A percentile compares a stretch with the other conserved stretches of the same genome.
phyloP scores from a whole-genome alignment of 2,797 vertebrate species.

The Passerculus sandwichensis region DNA sequence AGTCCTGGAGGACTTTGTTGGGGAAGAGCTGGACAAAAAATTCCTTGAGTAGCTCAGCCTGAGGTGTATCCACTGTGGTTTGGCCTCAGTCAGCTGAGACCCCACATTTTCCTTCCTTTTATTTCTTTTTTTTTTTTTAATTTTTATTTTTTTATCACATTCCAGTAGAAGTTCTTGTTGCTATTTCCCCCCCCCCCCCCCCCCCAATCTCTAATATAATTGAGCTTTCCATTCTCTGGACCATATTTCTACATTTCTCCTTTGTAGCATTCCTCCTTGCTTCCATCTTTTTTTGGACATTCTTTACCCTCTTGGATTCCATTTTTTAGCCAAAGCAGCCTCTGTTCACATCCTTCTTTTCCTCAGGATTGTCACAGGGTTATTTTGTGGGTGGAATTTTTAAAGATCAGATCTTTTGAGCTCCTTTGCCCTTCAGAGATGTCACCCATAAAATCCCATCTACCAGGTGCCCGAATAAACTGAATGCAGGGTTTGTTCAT shows the following conservation, averaged over 20 bases:
- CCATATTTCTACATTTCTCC: neutral
- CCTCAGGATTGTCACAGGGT: neutral
- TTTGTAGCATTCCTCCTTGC: neutral
- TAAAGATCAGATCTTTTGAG: neutral
- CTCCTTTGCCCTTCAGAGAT: neutral
- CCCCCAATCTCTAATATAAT: accelerated
- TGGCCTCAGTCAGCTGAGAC: neutral
- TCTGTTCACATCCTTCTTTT: neutral
- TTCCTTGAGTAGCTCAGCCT: neutral
- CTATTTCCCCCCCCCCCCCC: no score
- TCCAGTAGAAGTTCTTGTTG: neutral
- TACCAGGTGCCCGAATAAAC: neutral
- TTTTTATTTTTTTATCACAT: neutral
- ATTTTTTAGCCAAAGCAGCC: neutral
- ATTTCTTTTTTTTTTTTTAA: neutral
- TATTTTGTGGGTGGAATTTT: neutral
- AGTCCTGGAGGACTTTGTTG: neutral
- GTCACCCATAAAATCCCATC: neutral
- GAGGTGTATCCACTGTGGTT: neutral
- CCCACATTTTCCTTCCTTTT: neutral
- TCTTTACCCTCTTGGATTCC: neutral
- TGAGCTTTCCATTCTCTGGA: neutral
- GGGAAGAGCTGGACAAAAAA: neutral
- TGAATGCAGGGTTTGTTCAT: neutral
- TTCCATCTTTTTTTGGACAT: neutral